phyloP scores from a whole-genome alignment of 1,140 invertebrate genomes.

The Macrosteles quadrilineatus region DNA sequence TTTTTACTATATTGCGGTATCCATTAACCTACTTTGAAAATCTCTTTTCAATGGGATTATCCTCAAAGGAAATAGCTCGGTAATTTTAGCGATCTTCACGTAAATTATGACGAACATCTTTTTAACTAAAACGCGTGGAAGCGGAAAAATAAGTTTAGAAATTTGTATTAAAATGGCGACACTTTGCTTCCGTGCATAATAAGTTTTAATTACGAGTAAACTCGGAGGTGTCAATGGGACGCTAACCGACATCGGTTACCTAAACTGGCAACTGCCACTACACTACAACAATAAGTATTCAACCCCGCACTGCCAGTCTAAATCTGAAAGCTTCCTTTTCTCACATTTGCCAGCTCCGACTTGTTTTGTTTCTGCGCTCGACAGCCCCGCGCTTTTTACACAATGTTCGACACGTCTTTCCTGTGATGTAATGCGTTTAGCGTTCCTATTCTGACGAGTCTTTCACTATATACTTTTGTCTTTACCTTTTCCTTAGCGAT shows the following conservation, averaged over 20 bases:
- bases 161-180: too few relatives aligned
- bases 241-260: background rate
- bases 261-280: background rate
- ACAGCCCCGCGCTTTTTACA: slow-evolving; percentile 5
- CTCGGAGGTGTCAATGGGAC: too few relatives aligned
- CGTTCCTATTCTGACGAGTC: background rate
- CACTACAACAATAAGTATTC: background rate
- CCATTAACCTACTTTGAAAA: too few relatives aligned
- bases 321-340: slow-evolving; percentile 13
- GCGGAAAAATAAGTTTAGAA: too few relatives aligned
- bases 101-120: too few relatives aligned
- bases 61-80: too few relatives aligned
- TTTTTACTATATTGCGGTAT: too few relatives aligned
- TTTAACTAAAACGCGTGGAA: too few relatives aligned
- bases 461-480: background rate
- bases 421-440: background rate
- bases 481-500: background rate
- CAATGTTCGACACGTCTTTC: slow-evolving; percentile 12
- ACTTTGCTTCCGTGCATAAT: too few relatives aligned
- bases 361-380: slow-evolving; percentile 2
- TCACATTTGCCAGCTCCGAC: slow-evolving; percentile 1
- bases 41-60: too few relatives aligned
- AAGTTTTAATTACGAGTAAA: too few relatives aligned
- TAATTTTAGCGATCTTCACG: too few relatives aligned
- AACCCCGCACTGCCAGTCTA: background rate